Evolutionary conservation across 1,140 invertebrate genomes (phyloP).

Genomic region (Bombus vancouverensis): DNA sequence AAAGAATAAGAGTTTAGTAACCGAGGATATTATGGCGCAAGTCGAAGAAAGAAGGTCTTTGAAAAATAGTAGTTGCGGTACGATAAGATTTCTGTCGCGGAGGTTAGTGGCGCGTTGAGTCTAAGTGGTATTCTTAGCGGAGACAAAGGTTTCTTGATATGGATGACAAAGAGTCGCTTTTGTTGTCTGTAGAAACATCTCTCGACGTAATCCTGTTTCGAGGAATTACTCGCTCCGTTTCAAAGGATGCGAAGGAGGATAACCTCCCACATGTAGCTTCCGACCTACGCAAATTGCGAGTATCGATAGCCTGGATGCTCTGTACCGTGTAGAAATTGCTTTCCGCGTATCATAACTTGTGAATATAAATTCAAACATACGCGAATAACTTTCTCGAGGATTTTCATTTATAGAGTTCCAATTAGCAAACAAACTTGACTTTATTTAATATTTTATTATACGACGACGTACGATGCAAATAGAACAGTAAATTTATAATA

Average conservation of each 20-base stretch:
- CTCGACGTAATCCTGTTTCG: slow-evolving; percentile 10
- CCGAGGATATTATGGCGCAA: neutral
- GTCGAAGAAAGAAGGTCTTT: too few species aligned
- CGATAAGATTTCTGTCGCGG: neutral
- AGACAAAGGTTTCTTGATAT: slow-evolving; percentile 34
- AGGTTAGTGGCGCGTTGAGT: neutral
- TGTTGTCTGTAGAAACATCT: slow-evolving; percentile 2
- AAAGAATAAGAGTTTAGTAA: neutral
- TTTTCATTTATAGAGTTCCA: too few species aligned
- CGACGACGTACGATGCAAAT: too few species aligned
- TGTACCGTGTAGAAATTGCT: too few species aligned
- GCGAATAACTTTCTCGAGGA: too few species aligned
- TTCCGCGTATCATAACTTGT: too few species aligned
- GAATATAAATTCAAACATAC: too few species aligned
- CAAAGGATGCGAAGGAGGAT: neutral
- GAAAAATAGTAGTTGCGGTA: neutral
- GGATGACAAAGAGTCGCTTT: slow-evolving; percentile 14
- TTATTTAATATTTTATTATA: too few species aligned
- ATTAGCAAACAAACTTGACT: too few species aligned
- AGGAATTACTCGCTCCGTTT: slow-evolving; percentile 29
- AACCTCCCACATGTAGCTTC: neutral
- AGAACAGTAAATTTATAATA: too few species aligned
- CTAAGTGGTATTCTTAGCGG: slow-evolving; percentile 1
- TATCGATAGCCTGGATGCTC: too few species aligned
- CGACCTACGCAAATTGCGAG: neutral